Conservation (phyloP, 2,888 invertebrate genomes). For the Amiota communis region DNA sequence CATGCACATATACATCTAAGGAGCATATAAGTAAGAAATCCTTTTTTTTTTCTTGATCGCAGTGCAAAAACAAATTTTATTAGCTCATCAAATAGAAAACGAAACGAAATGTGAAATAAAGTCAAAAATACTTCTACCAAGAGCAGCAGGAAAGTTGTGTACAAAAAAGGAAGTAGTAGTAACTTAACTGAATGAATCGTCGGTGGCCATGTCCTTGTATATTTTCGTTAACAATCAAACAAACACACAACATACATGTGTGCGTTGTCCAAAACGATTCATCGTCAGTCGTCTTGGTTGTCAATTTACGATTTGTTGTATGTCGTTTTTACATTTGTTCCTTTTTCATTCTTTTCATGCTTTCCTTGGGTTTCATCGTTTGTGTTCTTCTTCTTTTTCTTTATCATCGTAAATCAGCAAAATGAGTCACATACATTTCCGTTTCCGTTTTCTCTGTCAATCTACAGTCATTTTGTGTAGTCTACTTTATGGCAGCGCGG, state of each 20-base stretch:
- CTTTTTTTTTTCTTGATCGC: slow-evolving; percentile 8
- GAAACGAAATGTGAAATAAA: neutral
- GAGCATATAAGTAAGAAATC: neutral
- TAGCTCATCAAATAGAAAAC: slow-evolving; percentile 19
- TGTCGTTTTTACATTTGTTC: too few species aligned
- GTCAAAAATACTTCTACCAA: neutral
- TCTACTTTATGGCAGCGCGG: slow-evolving; percentile 38
- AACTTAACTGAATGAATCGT: too few species aligned
- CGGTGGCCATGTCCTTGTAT: too few species aligned
- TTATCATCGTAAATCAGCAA: slow-evolving; percentile 36
- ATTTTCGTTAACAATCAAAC: too few species aligned
- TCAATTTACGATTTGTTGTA: neutral
- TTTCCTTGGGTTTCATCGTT: neutral
- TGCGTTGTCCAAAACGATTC: slow-evolving; percentile 19
- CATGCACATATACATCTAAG: neutral
- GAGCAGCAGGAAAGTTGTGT: too few species aligned
- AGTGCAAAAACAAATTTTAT: slow-evolving; percentile 21
- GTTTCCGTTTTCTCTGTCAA: slow-evolving; percentile 31
- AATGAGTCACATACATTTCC: slow-evolving; percentile 30
- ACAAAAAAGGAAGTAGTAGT: too few species aligned
- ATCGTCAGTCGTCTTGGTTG: slow-evolving; percentile 36
- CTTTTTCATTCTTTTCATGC: neutral
- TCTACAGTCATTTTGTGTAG: slow-evolving; percentile 38
- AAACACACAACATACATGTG: too few species aligned
- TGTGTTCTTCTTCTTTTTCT: slow-evolving; percentile 37